These are phyloP conservation scores for Carassius carassius DNA, from an alignment of 2,113 vertebrate species.

Conservation along the genomic window DNA sequence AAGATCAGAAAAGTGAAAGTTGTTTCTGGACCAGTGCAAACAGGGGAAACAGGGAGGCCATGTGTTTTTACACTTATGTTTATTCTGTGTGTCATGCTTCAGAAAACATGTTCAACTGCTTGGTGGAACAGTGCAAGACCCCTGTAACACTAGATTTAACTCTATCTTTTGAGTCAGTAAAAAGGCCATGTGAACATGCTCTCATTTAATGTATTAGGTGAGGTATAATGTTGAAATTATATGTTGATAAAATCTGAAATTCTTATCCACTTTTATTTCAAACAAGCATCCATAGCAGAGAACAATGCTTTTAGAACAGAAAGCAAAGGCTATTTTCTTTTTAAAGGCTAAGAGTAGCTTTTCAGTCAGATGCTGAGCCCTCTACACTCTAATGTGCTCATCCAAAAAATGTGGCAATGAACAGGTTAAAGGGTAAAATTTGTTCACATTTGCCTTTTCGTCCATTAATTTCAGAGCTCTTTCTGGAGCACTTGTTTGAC, in stretches of 20 bases:
- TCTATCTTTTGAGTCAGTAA: too few species aligned
- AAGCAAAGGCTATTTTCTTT: conserved; percentile 39
- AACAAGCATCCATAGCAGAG: conserved; percentile 27
- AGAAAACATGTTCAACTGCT: not conserved
- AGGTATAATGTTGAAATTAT: too few species aligned
- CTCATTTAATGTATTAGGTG: too few species aligned
- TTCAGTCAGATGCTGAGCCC: conserved; percentile 61
- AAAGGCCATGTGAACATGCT: too few species aligned
- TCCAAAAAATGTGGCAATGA: conserved; percentile 68
- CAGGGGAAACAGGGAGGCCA: not conserved
- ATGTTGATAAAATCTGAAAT: not conserved
- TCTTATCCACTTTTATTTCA: conserved; percentile 26
- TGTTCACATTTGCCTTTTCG: conserved; percentile 58
- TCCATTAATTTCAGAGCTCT: too few species aligned
- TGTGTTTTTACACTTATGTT: conserved; percentile 24
- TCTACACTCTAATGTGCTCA: conserved; percentile 64
- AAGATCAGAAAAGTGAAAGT: conserved; percentile 19
- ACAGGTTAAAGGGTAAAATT: conserved; percentile 67
- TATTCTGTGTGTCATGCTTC: not conserved
- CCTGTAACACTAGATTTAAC: too few species aligned
- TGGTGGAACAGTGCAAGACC: too few species aligned
- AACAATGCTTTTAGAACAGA: conserved; percentile 36
- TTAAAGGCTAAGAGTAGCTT: conserved; percentile 47
- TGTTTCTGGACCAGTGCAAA: conserved; percentile 12
- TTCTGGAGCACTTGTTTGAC: conserved; percentile 61